Conservation (phyloP, 2,888 invertebrate genomes). For the Labia minor region DNA sequence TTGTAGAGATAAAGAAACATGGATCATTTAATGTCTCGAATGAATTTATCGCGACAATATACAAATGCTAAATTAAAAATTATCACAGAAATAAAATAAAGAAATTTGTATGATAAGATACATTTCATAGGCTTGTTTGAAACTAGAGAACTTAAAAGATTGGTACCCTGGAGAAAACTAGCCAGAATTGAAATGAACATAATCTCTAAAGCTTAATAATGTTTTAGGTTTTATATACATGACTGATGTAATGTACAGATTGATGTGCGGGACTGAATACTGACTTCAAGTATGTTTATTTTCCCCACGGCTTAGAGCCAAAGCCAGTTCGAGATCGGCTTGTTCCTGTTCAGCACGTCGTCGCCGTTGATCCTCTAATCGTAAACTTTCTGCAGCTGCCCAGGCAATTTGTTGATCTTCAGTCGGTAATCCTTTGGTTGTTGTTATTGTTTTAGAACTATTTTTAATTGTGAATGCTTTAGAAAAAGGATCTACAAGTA, state of each 20-base stretch:
- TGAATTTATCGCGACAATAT: too few species aligned
- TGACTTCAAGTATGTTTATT: constrained; percentile 24
- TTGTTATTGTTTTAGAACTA: background rate
- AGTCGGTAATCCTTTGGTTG: constrained; percentile 36
- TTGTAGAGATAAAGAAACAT: background rate
- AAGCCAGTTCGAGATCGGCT: constrained; percentile 60
- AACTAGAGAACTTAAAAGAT: too few species aligned
- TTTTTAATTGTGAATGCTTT: constrained; percentile 14
- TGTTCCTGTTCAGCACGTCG: constrained; percentile 51
- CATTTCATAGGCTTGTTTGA: too few species aligned
- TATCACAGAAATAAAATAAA: background rate
- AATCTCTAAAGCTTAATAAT: background rate
- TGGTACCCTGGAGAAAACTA: too few species aligned
- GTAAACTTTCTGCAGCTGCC: constrained; percentile 59
- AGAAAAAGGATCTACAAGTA: constrained; percentile 17
- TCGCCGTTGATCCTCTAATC: constrained; percentile 50
- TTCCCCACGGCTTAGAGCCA: constrained; percentile 53
- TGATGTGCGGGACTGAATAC: background rate
- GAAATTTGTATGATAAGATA: too few species aligned
- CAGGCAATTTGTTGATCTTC: constrained; percentile 63
- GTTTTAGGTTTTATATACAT: background rate
- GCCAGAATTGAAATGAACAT: background rate
- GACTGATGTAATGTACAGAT: background rate
- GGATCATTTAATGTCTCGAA: background rate
- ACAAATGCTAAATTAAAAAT: background rate